Percentiles rank a stretch among this genome's conserved stretches.
Evolutionary conservation across 1,140 invertebrate genomes (phyloP).

Genomic region (Holotrichia oblita): DNA sequence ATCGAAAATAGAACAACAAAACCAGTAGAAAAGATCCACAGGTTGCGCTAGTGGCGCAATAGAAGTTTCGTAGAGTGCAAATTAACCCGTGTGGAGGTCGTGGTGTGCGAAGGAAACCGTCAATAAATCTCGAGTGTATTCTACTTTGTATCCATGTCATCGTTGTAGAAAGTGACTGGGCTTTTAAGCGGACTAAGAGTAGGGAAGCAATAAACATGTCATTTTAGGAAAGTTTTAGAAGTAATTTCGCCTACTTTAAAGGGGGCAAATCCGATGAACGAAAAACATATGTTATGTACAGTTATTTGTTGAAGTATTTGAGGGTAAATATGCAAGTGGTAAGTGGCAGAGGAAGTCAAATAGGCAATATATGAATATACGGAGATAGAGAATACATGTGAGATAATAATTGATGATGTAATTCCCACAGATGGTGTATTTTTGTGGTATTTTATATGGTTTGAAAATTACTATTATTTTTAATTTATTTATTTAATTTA

Average conservation of each 20-base stretch:
- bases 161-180: slow-evolving; percentile 23
- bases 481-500: too few relatives aligned
- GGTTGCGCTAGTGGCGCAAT: neutral
- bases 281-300: neutral
- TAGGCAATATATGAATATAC: too few relatives aligned
- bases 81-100: slow-evolving; percentile 14
- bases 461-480: too few relatives aligned
- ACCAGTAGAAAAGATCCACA: slow-evolving; percentile 14
- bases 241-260: slow-evolving; percentile 14
- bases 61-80: neutral
- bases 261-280: slow-evolving; percentile 3
- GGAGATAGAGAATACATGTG: too few relatives aligned
- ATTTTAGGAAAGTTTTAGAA: neutral
- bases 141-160: slow-evolving; percentile 26
- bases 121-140: slow-evolving; percentile 28
- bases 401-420: too few relatives aligned
- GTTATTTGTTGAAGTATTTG: neutral
- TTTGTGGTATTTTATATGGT: too few relatives aligned
- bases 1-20: neutral
- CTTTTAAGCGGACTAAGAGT: neutral
- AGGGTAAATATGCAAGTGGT: neutral
- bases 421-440: too few relatives aligned
- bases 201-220: slow-evolving; percentile 31
- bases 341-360: neutral
- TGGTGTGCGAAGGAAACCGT: neutral